phyloP scores from a whole-genome alignment of 2,888 invertebrate genomes.

The Agelastica alni region DNA sequence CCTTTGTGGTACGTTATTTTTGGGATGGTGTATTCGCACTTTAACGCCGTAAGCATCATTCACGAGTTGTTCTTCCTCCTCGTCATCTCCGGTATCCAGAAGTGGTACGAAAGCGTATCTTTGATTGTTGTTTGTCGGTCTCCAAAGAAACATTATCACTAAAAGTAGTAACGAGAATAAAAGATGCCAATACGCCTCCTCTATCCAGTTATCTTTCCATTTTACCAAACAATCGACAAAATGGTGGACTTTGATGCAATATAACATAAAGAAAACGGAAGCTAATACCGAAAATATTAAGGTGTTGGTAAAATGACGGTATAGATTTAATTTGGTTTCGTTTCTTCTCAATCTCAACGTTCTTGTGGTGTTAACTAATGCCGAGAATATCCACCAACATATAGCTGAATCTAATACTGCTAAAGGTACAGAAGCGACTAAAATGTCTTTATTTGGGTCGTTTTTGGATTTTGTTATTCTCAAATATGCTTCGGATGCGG shows the following conservation, averaged over 20 bases:
- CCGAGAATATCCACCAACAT: constrained; percentile 93
- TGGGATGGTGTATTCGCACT: constrained; percentile 61
- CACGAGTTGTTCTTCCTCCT: constrained; percentile 81
- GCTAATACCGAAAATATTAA: constrained; percentile 88
- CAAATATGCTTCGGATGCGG: constrained; percentile 84
- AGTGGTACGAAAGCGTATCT: constrained; percentile 92
- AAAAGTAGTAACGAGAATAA: constrained; percentile 85
- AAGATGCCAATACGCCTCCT: constrained; percentile 95
- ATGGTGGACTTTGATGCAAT: constrained; percentile 83
- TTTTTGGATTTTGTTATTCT: constrained; percentile 69
- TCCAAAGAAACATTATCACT: constrained; percentile 94
- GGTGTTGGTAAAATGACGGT: constrained; percentile 93
- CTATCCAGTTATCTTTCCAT: constrained; percentile 93
- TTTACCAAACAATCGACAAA: constrained; percentile 77
- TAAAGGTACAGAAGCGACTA: constrained; percentile 83
- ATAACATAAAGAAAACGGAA: constrained; percentile 91
- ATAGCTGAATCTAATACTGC: constrained; percentile 85
- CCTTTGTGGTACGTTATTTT: constrained; percentile 55
- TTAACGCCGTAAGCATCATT: constrained; percentile 86
- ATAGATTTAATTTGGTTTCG: constrained; percentile 85
- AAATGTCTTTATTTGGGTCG: constrained; percentile 63
- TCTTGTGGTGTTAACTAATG: constrained; percentile 86
- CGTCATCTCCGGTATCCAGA: constrained; percentile 78
- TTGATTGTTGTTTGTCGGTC: constrained; percentile 95
- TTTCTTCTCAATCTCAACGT: constrained; percentile 87